phyloP scores from a whole-genome alignment of 2,888 invertebrate species.

The Prenolepis imparis region DNA sequence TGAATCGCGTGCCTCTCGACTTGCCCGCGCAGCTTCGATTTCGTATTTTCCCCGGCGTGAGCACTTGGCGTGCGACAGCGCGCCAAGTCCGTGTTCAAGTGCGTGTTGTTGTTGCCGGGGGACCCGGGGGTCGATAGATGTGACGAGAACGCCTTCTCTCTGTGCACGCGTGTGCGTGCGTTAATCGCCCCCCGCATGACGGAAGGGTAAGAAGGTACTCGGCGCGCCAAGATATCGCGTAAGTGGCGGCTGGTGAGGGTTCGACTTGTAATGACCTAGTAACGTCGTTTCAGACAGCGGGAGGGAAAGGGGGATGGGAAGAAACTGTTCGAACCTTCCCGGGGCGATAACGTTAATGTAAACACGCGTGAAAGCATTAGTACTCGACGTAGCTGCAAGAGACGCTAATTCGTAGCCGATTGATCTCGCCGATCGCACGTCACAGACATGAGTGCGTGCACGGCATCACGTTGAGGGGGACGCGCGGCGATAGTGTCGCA shows the following conservation, averaged over 20 bases:
- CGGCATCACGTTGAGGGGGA: conserved; percentile 1
- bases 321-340: conserved; percentile 68
- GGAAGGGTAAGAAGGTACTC: conserved; percentile 41
- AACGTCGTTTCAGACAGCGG: conserved; percentile 31
- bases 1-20: conserved; percentile 81
- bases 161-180: conserved; percentile 5
- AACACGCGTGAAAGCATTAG: conserved; percentile 81
- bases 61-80: conserved; percentile 67
- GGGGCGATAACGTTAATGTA: conserved; percentile 80
- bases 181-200: neutral
- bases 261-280: conserved; percentile 52
- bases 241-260: conserved; percentile 27
- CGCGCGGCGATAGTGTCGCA: neutral
- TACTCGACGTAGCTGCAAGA: conserved; percentile 32
- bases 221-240: conserved; percentile 48
- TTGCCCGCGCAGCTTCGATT: conserved; percentile 74
- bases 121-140: conserved; percentile 65
- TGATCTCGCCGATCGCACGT: conserved; percentile 59
- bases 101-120: conserved; percentile 51
- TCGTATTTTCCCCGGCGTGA: conserved; percentile 62
- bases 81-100: conserved; percentile 41
- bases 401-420: conserved; percentile 56
- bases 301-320: conserved; percentile 41
- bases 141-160: conserved; percentile 58
- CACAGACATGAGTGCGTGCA: conserved; percentile 7